phyloP scores from a whole-genome alignment of 2,113 vertebrate species.

The Typhlomys cinereus region DNA sequence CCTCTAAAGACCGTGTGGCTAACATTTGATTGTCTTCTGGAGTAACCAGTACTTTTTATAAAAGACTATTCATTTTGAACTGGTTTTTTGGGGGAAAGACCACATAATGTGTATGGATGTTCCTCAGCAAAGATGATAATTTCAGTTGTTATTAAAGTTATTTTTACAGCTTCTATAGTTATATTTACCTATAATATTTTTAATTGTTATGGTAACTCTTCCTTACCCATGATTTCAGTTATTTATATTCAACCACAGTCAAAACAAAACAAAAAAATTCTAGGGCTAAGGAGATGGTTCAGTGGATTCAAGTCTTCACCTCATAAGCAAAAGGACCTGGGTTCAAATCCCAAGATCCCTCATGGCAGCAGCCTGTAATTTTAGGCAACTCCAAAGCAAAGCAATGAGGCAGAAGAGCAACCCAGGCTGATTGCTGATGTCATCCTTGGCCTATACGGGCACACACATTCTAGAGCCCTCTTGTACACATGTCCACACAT shows the following conservation, averaged over 20 bases:
- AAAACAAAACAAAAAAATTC: no score
- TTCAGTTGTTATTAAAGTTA: constrained; percentile 25
- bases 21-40: constrained; percentile 7
- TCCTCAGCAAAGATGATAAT: constrained; percentile 14
- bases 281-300: no score
- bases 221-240: background rate
- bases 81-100: constrained; percentile 26
- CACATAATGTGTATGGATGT: constrained; percentile 16
- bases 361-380: no score
- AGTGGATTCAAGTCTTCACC: no score
- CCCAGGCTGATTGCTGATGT: no score
- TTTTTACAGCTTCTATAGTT: background rate
- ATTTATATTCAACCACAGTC: background rate
- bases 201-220: constrained; percentile 1
- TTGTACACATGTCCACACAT: no score
- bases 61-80: constrained; percentile 26
- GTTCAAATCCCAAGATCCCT: no score
- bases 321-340: no score
- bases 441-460: no score
- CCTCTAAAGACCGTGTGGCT: constrained; percentile 43
- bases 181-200: constrained; percentile 7
- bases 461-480: no score
- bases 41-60: constrained; percentile 5
- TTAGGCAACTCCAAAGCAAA: no score
- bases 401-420: no score